Evolutionary conservation across 2,797 vertebrate species (phyloP).

Genomic region (Bucorvus abyssinicus): DNA sequence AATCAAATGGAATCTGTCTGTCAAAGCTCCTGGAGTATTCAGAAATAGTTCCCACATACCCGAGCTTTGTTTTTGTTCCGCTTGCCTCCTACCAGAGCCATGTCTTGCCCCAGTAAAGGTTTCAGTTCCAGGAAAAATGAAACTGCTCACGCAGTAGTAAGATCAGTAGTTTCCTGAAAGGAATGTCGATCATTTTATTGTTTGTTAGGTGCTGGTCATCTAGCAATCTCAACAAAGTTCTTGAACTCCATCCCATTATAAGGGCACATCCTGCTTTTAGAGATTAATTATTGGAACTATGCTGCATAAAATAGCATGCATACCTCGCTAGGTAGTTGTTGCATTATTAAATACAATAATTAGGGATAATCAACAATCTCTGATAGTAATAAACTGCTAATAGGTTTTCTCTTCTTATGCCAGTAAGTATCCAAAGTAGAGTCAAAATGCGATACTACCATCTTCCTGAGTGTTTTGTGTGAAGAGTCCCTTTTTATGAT

Average conservation of each 20-base stretch:
- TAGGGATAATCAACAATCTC: not conserved
- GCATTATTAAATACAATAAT: not conserved
- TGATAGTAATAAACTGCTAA: not conserved
- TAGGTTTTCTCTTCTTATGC: not conserved
- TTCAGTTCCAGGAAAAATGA: not conserved
- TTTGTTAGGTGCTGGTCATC: not conserved
- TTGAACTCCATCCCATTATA: not conserved
- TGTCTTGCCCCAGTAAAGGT: not conserved
- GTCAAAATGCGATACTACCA: not conserved
- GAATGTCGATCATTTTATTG: not conserved
- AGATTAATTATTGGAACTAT: not conserved
- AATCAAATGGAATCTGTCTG: not conserved
- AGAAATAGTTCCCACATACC: accelerated
- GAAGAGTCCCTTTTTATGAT: not conserved
- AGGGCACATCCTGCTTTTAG: not conserved
- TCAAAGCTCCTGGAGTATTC: not conserved
- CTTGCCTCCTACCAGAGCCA: not conserved
- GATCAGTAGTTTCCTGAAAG: not conserved
- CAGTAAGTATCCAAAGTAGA: not conserved
- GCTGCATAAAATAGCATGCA: not conserved
- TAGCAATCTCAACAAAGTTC: not conserved
- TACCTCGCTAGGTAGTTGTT: not conserved
- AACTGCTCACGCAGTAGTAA: not conserved
- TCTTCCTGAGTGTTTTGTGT: not conserved
- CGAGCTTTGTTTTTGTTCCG: not conserved